Base-by-base conservation (phyloP, 2,888 invertebrate species). In the Saturnia pavonia region DNA sequence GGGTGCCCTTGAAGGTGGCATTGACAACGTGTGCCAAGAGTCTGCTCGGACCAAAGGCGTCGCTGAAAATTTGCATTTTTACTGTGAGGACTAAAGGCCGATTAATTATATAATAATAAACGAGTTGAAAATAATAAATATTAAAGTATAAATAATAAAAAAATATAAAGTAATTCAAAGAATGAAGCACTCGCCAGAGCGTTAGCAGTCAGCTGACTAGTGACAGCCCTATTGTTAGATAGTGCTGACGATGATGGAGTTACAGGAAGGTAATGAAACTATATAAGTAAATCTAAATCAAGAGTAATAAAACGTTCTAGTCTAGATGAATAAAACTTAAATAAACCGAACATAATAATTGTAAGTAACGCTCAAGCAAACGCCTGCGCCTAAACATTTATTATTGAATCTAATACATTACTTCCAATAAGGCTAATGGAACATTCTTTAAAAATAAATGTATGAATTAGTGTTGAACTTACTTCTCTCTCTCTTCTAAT, bases 401-500 rank as follows among this genome's bases (percentile, higher is more conserved):
- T 69, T n/a, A 19, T 65, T 34, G 9, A 12, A 65, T 65, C 65
- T 65, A 74, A 75, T 76, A 80, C 79, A 72, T 72, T 74, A 77
- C 73, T 77, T 74, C 74, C 74, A 54, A 74, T 75, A 70, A n/a
- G 74, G 34, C 65, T 40, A 65, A 74, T 57, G 73, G 68, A 70
- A 69, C 71, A 73, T 65, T 65, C 72, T 74, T 73, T 73, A 76
- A 71, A 75, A 73, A 71, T 65, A 45, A 71, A 68, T 72, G 66
- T 25, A 66, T 74, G 75, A 71, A 66, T 72, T 69, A 27, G 65
- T 74, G 74, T 71, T 72, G 73, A 90, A 97, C 97, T 97, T 96
- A 97, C 97, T 97, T 97, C 94, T 97, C 97, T 87, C 97, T 95
- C 92, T 97, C 97, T 91, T 97, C 97, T 95, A 97, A 94, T 88